Evolutionary conservation across 2,888 invertebrate species (phyloP), one percentile per base, ranked within the genome.

Genomic region (Melanchra persicariae): DNA sequence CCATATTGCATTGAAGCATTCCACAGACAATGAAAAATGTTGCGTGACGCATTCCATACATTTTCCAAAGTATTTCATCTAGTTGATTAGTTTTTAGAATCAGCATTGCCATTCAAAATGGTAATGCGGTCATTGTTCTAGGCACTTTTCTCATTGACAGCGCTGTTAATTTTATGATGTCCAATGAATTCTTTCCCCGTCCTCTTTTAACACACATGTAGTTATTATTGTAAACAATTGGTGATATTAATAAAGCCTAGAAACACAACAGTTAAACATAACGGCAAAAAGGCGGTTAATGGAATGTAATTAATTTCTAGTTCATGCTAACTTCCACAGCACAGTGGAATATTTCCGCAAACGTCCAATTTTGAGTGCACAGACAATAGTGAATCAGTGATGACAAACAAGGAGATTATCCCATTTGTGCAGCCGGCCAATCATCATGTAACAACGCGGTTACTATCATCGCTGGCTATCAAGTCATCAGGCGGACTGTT

Each of bases 371-470:
- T 79, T 22, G 43, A 47, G 3, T 47, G 19, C 60, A 45, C 73
- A 49, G n/a, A 77, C 58, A 77, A 77, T 68, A 51, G 43, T 37
- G 37, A 62, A 79, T 75, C 57, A 62, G 40, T 52, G 47, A 55
- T 26, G 12, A 65, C 68, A 79, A 72, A 75, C 69, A 67, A 66
- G 51, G 57, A 59, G 22, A 79, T 82, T 81, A 79, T 68, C 57
- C 72, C 43, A 79, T 79, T 71, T 79, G 52, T 70, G 79, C 57
- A 75, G 54, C n/a, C 22, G 24, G 49, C n/a, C 68, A 82, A 79
- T 74, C 67, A 62, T 57, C 40, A 57, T 45, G 60, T 58, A 64
- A 71, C 43, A 26, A 55, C 52, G 58, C 40, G 55, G 59, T 73
- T 66, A 59, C 71, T 71, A 51, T 61, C 69, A 67, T 71, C 34